Evolutionary conservation across 2,888 invertebrate genomes (phyloP).

Genomic region (Polylopha cassiicola): DNA sequence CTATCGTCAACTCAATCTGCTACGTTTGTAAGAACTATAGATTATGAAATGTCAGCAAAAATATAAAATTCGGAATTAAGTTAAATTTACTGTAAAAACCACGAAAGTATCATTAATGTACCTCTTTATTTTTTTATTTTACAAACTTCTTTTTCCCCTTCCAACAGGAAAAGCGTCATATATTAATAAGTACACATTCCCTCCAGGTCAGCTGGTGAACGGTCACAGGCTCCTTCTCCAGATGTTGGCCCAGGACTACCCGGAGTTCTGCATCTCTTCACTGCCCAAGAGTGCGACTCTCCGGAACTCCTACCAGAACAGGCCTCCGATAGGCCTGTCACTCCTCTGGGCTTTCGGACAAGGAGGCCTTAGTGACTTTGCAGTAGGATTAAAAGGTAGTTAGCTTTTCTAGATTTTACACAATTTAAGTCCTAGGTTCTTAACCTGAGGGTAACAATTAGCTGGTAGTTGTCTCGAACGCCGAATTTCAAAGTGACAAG

Average conservation of each 20-base stretch:
- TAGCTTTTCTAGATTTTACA: not conserved
- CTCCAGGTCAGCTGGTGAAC: slow-evolving; percentile 72
- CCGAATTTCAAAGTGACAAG: too few relatives aligned
- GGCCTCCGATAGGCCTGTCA: slow-evolving; percentile 83
- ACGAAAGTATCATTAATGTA: too few relatives aligned
- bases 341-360: slow-evolving; percentile 88
- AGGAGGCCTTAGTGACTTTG: slow-evolving; percentile 80
- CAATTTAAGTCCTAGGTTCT: too few relatives aligned
- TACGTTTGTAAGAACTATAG: too few relatives aligned
- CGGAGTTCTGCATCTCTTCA: slow-evolving; percentile 79
- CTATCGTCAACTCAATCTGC: too few relatives aligned
- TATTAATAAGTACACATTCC: slow-evolving; percentile 4
- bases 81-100: too few relatives aligned
- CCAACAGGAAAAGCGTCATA: not conserved
- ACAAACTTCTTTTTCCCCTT: too few relatives aligned
- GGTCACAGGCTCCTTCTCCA: slow-evolving; percentile 86
- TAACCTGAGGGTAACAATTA: too few relatives aligned
- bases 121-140: too few relatives aligned
- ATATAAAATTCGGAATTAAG: too few relatives aligned
- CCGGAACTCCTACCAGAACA: slow-evolving; percentile 86
- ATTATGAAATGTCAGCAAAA: too few relatives aligned
- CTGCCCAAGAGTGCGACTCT: slow-evolving; percentile 80
- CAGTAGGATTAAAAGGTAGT: slow-evolving; percentile 81
- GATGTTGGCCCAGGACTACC: slow-evolving; percentile 80
- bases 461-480: too few relatives aligned